A percentile compares a stretch with the other conserved stretches of the same genome.
Conservation (phyloP, 2,888 invertebrate genomes). For the Brassicogethes aeneus region DNA sequence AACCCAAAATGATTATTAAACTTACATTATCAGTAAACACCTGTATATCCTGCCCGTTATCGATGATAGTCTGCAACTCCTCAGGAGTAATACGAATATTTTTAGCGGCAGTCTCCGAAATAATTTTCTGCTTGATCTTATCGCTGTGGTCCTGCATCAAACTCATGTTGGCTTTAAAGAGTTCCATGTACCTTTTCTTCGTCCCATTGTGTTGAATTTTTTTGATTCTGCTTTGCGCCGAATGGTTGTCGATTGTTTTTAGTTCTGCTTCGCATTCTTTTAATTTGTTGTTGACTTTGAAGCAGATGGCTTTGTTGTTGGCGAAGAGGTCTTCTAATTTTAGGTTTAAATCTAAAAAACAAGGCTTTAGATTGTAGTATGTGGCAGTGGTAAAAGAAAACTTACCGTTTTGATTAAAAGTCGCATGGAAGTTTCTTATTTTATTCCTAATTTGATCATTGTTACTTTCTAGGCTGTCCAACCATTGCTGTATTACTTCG, state of each 20-base stretch:
- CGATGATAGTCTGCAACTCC: constrained; percentile 39
- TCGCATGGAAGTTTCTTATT: constrained; percentile 18
- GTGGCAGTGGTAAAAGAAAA: not conserved
- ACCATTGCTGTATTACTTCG: constrained; percentile 43
- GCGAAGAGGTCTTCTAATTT: constrained; percentile 26
- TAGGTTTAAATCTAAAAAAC: constrained; percentile 19
- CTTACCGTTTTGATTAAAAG: constrained; percentile 22
- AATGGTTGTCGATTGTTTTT: constrained; percentile 13
- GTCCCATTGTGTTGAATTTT: constrained; percentile 43
- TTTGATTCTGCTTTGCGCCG: constrained; percentile 40
- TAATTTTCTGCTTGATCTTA: constrained; percentile 46
- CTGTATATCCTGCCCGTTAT: constrained; percentile 37
- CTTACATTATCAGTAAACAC: constrained; percentile 47
- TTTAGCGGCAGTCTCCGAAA: constrained; percentile 47
- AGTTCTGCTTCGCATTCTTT: constrained; percentile 27
- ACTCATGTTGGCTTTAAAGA: constrained; percentile 45
- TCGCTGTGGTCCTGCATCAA: constrained; percentile 46
- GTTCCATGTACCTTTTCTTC: constrained; percentile 42
- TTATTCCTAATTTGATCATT: constrained; percentile 28
- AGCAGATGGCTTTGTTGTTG: constrained; percentile 26
- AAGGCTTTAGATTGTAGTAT: not conserved
- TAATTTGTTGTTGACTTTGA: constrained; percentile 23
- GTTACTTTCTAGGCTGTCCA: constrained; percentile 44
- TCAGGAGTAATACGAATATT: constrained; percentile 29
- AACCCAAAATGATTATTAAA: no score